Evolutionary conservation across 2,888 invertebrate genomes (phyloP), one percentile per base, ranked within the genome.

Genomic region (Dolichopus griseipennis): DNA sequence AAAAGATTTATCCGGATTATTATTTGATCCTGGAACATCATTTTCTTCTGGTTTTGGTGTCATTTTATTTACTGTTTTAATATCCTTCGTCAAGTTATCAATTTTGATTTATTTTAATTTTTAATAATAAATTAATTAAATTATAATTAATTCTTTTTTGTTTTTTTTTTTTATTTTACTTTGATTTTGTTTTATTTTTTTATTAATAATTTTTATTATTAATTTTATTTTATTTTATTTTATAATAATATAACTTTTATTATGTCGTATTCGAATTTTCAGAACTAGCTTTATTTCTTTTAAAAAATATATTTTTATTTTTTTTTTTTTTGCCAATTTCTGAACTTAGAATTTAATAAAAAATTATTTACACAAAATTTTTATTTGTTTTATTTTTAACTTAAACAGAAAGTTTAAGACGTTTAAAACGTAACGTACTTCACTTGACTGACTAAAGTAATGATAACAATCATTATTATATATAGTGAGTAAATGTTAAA

Each of bases 41-140:
- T 67, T 70, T 67, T 73, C 72, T 68, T 74, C 69, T 64, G 73
- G 74, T 70, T 71, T 72, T 34, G 74, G 74, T 52, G 72, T 69
- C 74, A 74, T 74, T 70, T 69, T 71, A 21, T 52, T 52, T 12
- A 62, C 62, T 4, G 62, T 62, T 52, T 12, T 12, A 9, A 15
- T 43, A 18, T 52, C 18, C 52, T 52, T 15, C 41, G 41, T 41
- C 41, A 41, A 15, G 15, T 52, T 52, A 6, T 52, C 52, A 52
- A 18, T 52, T 52, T 52, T 52, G 18, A 52, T 52, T 15, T 10
- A 5, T 52, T 52, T 18, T 52, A 52, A 10, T 10, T 52, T 18
- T 52, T 52, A 52, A 18, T n/a, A 41, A 27, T 37, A 7, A 37
- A 10, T 37, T 37, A 37, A 0, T 33, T 33, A 27, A 12, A 18